A percentile compares a stretch with the other conserved stretches of the same genome.
These are phyloP conservation scores for Sclerurus mexicanus DNA, from an alignment of 2,113 vertebrate genomes.

Conservation along the genomic window DNA sequence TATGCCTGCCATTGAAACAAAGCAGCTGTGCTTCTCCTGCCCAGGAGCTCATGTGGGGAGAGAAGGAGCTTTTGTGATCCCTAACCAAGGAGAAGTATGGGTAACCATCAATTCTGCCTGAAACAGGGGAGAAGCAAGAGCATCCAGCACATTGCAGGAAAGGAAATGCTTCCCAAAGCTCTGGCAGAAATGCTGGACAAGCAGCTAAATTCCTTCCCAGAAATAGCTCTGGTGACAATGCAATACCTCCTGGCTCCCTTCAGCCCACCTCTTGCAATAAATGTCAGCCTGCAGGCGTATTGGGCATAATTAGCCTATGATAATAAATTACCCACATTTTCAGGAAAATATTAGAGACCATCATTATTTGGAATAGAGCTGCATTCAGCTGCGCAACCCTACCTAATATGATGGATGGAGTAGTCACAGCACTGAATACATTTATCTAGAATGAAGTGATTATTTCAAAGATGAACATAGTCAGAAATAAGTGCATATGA, in stretches of 20 bases:
- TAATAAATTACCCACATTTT: slow-evolving; percentile 91
- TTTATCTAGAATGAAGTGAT: slow-evolving; percentile 70
- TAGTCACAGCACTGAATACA: slow-evolving; percentile 65
- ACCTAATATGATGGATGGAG: slow-evolving; percentile 74
- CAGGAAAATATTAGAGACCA: slow-evolving; percentile 87
- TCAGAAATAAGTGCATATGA: slow-evolving; percentile 63
- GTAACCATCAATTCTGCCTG: slow-evolving; percentile 7
- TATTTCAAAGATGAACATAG: slow-evolving; percentile 70
- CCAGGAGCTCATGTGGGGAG: background rate
- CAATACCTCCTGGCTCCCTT: slow-evolving; percentile 30
- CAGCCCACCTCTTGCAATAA: slow-evolving; percentile 51
- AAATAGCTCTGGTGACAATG: slow-evolving; percentile 3
- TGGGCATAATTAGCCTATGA: slow-evolving; percentile 96
- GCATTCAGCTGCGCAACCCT: slow-evolving; percentile 60
- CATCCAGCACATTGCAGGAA: background rate
- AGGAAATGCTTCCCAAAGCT: slow-evolving; percentile 9
- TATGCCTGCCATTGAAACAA: background rate
- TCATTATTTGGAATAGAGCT: slow-evolving; percentile 86
- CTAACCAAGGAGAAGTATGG: background rate
- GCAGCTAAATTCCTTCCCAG: slow-evolving; percentile 23
- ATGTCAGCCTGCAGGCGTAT: slow-evolving; percentile 75
- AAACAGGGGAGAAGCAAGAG: background rate
- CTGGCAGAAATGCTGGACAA: slow-evolving; percentile 28
- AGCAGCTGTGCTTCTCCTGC: background rate
- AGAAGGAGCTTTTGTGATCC: background rate